Evolutionary conservation across 2,797 vertebrate species (phyloP).

Genomic region (Pteropus rufus): DNA sequence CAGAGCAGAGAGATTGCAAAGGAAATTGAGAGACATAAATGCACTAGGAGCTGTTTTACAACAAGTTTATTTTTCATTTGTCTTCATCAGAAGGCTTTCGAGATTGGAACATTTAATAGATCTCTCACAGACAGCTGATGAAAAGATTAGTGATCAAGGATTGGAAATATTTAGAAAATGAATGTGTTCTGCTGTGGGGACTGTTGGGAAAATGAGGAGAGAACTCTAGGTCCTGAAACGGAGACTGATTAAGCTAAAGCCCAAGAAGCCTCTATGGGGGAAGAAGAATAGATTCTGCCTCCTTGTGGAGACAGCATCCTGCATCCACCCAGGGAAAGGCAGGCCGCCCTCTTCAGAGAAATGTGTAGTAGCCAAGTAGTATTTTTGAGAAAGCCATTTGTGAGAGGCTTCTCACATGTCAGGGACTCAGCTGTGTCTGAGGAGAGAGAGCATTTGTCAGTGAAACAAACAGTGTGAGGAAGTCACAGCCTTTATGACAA

Average conservation of each 20-base stretch:
- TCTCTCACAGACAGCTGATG: neutral
- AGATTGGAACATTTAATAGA: slow-evolving; percentile 1
- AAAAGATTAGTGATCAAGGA: neutral
- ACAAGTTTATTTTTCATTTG: slow-evolving; percentile 30
- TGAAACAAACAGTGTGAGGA: neutral
- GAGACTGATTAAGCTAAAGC: neutral
- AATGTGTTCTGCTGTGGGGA: neutral
- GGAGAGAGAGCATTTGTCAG: neutral
- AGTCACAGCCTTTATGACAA: neutral
- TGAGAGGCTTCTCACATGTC: neutral
- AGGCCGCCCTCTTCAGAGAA: neutral
- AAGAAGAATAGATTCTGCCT: neutral
- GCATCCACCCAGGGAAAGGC: neutral
- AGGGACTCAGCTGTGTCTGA: neutral
- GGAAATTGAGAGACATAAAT: neutral
- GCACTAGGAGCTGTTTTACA: neutral
- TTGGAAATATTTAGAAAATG: neutral
- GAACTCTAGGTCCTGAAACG: neutral
- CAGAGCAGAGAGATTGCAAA: neutral
- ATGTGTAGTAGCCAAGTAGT: neutral
- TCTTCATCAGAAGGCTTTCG: slow-evolving; percentile 40
- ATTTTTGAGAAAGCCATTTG: neutral
- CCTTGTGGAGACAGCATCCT: neutral
- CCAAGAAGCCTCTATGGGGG: neutral
- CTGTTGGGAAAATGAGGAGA: neutral